Percentiles rank a stretch among this genome's conserved stretches.
Conservation (phyloP, 1,140 invertebrate genomes). For the Probaryconus sp. region DNA sequence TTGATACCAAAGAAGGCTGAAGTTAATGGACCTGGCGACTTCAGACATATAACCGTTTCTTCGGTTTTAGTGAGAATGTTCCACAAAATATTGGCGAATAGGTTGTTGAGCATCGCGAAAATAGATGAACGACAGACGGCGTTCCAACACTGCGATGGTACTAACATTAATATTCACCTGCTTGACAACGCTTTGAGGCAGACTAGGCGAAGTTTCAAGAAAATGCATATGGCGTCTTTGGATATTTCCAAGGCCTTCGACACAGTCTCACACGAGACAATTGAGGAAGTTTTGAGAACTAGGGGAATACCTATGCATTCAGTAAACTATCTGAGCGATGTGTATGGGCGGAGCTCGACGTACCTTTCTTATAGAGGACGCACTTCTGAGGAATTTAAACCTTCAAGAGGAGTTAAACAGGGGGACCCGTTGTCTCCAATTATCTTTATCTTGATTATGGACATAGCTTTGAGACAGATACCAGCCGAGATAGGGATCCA, state of each 20-base stretch:
- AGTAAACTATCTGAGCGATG: not conserved
- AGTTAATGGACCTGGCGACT: conserved; percentile 9
- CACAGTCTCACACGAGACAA: conserved; percentile 8
- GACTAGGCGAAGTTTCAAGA: not conserved
- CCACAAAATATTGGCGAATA: conserved; percentile 4
- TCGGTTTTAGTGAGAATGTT: conserved; percentile 35
- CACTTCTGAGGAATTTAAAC: conserved; percentile 4
- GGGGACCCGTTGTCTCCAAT: conserved; percentile 56
- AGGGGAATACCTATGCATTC: conserved; percentile 18
- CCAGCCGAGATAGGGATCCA: conserved; percentile 45
- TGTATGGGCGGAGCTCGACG: conserved; percentile 17
- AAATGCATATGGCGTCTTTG: conserved; percentile 33
- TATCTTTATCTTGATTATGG: conserved; percentile 37
- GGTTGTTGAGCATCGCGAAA: not conserved
- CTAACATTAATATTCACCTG: not conserved
- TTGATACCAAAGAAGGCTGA: conserved; percentile 52
- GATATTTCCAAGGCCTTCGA: conserved; percentile 52
- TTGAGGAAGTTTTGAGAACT: not conserved
- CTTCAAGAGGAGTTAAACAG: conserved; percentile 15
- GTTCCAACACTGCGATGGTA: conserved; percentile 6
- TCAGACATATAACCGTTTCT: conserved; percentile 71
- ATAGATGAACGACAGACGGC: conserved; percentile 3
- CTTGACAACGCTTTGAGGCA: conserved; percentile 1
- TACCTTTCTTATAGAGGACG: conserved; percentile 3
- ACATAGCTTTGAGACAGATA: conserved; percentile 28